These are phyloP conservation scores for Istiophorus platypterus DNA, from an alignment of 2,113 vertebrate species.

Conservation along the genomic window DNA sequence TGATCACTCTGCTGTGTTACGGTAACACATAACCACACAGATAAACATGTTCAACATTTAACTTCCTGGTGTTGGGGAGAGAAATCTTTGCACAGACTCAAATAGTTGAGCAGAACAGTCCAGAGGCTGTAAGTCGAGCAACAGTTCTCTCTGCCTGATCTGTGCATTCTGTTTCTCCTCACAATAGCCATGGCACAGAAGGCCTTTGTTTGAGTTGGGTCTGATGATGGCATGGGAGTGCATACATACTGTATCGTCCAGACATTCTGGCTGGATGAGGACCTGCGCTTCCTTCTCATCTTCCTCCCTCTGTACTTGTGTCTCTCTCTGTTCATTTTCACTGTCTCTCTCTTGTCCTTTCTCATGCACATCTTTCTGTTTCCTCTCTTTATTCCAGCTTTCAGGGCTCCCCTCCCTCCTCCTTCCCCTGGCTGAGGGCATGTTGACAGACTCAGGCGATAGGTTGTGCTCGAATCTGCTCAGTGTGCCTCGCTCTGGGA, in stretches of 20 bases:
- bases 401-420: neutral
- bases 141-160: conserved; percentile 26
- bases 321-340: conserved; percentile 9
- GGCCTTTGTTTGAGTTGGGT: conserved; percentile 6
- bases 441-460: conserved; percentile 42
- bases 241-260: conserved; percentile 21
- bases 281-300: conserved; percentile 9
- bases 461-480: conserved; percentile 41
- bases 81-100: conserved; percentile 46
- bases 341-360: neutral
- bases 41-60: conserved; percentile 23
- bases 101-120: conserved; percentile 39
- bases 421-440: neutral
- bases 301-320: neutral
- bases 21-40: neutral
- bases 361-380: conserved; percentile 15
- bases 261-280: conserved; percentile 23
- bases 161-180: conserved; percentile 15
- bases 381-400: conserved; percentile 22
- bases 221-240: neutral
- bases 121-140: conserved; percentile 41
- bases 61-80: conserved; percentile 28
- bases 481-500: conserved; percentile 35
- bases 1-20: neutral
- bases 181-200: neutral